These are phyloP conservation scores for Typhlomys cinereus DNA, from an alignment of 2,113 vertebrate genomes.

Conservation along the genomic window DNA sequence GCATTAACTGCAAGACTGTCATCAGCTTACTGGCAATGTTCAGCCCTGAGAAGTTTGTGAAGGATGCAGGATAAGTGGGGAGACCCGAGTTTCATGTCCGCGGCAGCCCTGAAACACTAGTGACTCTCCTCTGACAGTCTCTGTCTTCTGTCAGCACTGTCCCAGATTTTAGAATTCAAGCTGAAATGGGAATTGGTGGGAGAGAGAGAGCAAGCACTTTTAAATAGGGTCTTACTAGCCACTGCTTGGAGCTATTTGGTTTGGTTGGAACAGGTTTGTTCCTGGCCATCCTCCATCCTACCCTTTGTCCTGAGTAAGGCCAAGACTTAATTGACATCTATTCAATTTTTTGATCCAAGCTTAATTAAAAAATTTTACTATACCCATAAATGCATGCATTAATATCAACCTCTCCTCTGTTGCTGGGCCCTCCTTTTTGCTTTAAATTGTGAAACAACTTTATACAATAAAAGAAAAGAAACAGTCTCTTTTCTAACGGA, in stretches of 20 bases:
- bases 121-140: not conserved
- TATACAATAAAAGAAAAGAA: not conserved
- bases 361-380: not conserved
- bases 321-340: constrained; percentile 18
- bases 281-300: not conserved
- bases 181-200: not conserved
- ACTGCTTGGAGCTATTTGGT: not conserved
- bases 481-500: constrained; percentile 1
- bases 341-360: constrained; percentile 46
- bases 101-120: not conserved
- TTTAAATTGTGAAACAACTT: constrained; percentile 40
- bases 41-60: not conserved
- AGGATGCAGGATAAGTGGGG: not conserved
- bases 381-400: not conserved
- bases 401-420: not conserved
- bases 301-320: not conserved
- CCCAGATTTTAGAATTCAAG: not conserved
- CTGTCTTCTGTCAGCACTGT: not conserved
- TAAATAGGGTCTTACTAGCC: not conserved
- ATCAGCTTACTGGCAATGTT: not conserved
- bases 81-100: not conserved
- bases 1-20: not conserved
- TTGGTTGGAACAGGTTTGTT: not conserved
- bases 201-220: not conserved
- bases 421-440: not conserved